Percentiles rank a stretch among this genome's conserved stretches.
These are phyloP conservation scores for Meiosimyza platycephala DNA, from an alignment of 2,888 invertebrate genomes.

Conservation along the genomic window DNA sequence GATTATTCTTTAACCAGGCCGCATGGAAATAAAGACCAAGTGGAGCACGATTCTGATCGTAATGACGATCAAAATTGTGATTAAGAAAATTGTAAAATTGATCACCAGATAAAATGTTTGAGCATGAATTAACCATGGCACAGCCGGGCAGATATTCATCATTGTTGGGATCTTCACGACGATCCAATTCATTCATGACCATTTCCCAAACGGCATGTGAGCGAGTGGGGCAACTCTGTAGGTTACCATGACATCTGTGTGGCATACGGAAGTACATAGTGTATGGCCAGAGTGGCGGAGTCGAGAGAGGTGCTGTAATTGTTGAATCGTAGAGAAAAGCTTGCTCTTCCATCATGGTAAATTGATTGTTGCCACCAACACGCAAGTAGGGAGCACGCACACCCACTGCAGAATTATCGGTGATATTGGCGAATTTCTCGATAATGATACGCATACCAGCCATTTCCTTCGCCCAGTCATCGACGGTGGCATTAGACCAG, in stretches of 20 bases:
- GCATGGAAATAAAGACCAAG: conserved; percentile 93
- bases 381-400: conserved; percentile 90
- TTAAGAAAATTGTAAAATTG: conserved; percentile 95
- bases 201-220: conserved; percentile 96
- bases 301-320: conserved; percentile 89
- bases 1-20: conserved; percentile 92
- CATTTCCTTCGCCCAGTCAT: conserved; percentile 96
- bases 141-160: conserved; percentile 92
- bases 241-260: conserved; percentile 91
- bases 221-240: conserved; percentile 90
- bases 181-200: conserved; percentile 94
- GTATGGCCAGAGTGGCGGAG: conserved; percentile 97
- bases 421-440: conserved; percentile 89
- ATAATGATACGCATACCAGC: conserved; percentile 91
- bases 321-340: conserved; percentile 96
- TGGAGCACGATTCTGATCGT: conserved; percentile 89
- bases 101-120: conserved; percentile 90
- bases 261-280: conserved; percentile 98
- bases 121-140: conserved; percentile 95
- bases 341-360: conserved; percentile 97
- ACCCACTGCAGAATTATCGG: conserved; percentile 91
- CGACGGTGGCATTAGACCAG: conserved; percentile 93
- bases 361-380: conserved; percentile 95
- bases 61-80: conserved; percentile 93
- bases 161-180: conserved; percentile 89